Percentiles rank a stretch among this genome's conserved stretches.
These are phyloP conservation scores for Suricata suricatta DNA, from an alignment of 2,113 vertebrate genomes.

Conservation along the genomic window DNA sequence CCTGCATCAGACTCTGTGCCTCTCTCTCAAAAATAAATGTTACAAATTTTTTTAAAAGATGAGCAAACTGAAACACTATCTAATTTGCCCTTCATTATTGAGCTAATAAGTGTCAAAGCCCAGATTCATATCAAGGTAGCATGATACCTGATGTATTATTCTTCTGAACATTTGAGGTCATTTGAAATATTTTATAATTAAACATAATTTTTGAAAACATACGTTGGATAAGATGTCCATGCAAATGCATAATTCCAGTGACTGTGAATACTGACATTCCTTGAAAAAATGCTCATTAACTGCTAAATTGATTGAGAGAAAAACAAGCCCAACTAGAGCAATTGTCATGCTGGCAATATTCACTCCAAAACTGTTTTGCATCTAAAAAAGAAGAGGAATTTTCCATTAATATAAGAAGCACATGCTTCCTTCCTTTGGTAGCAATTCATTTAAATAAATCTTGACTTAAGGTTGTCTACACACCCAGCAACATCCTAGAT, in stretches of 20 bases:
- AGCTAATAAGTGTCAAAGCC: background rate
- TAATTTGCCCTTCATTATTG: background rate
- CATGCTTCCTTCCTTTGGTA: background rate
- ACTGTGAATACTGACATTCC: background rate
- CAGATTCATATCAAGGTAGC: background rate
- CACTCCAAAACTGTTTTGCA: slow-evolving; percentile 20
- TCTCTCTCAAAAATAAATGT: too few species aligned
- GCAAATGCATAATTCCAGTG: background rate
- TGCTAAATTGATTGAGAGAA: background rate
- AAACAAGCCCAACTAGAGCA: background rate
- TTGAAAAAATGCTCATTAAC: background rate
- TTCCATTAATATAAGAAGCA: background rate
- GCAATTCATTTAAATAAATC: background rate
- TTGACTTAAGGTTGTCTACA: background rate
- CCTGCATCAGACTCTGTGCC: too few species aligned
- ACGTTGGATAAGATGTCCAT: background rate
- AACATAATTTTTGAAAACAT: background rate
- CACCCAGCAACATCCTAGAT: background rate
- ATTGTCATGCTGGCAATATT: background rate
- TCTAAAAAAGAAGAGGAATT: slow-evolving; percentile 3
- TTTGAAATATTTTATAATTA: background rate
- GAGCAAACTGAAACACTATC: background rate
- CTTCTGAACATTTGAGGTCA: background rate
- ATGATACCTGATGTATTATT: background rate
- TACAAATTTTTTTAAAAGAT: background rate